Base-by-base conservation (phyloP, 1,140 invertebrate genomes). In the Drosophila willistoni region DNA sequence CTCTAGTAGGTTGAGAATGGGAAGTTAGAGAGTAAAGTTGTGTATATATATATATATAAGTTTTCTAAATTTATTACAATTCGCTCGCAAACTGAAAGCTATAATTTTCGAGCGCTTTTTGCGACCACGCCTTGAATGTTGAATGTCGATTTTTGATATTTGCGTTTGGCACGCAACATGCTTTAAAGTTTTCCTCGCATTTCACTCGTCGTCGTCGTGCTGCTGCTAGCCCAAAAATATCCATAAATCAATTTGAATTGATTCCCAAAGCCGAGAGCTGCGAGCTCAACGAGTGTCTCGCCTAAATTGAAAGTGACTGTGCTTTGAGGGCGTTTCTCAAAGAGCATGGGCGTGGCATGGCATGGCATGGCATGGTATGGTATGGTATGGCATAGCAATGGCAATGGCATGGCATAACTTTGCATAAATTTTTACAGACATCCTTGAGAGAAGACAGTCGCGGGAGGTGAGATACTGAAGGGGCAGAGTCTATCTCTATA, bases 161-260 rank as follows among this genome's bases (percentile, higher is more conserved):
- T 89, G 83, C 83, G 71, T 78, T 89, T 87, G 84, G 85, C 83
- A 87, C 83, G 83, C 83, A 87, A 87, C 80, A 62, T 80, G 84
- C 78, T 87, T 87, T 87, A 87, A 87, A 87, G 72, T 89, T 77
- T 77, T 57, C 29, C 64, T 63, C 51, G 29, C 36, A n/a, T 34
- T 44, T 51, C 12, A 19, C 9, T 54, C 44, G 25, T 55, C 29
- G 29, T 29, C 29, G 29, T 29, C 29, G 29, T 29, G 29, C 29
- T 29, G 59, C 59, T 64, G 33, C 36, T 39, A 39, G 36, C 72
- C 83, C 87, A 89, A 87, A 87, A 87, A 89, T 87, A 87, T 64
- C 72, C 84, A 87, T 87, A 87, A 87, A 87, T 87, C 83, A 87
- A 87, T 87, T 87, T 87, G 81, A 89, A 73, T 87, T 87, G 83